Base-by-base conservation (phyloP, 1,140 invertebrate species). In the Drosophila tani region DNA sequence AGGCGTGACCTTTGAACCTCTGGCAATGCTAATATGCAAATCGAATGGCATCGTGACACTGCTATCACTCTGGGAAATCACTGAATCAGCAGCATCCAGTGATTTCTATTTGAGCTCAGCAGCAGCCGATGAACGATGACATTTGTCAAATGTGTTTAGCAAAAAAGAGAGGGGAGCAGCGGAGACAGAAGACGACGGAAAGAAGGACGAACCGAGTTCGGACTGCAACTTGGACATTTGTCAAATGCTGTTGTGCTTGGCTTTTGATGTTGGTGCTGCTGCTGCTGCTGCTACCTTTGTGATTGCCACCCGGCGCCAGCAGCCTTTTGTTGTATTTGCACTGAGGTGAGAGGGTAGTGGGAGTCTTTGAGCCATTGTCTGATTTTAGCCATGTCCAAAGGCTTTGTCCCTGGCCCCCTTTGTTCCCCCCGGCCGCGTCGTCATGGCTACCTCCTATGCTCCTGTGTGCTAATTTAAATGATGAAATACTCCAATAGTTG, bases 381-480 rank as follows among this genome's bases (percentile, higher is more conserved):
- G 70, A 58, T 76, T 73, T 79, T 46, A 75, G 50, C 79, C 65
- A 63, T 79, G 58, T 55, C 57, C 63, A 50, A 57, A 45, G 79
- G 50, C 71, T 62, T 32, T 65, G 75, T 76, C 62, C 59, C 49
- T 12, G 65, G 56, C 57, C 27, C 40, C 62, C 43, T 71, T 79
- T 79, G 50, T 65, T 60, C 59, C 41, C 15, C 45, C 15, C 5
- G 2, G 21, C 12, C 24, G n/a, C 3, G 71, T 84, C 64, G 84
- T 63, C 85, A 88, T 75, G 85, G 69, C 66, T 66, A 75, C 55
- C 53, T 56, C 35, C 35, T 21, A 0, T 40, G 29, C 21, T 73
- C 35, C 27, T 76, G 65, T 77, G 74, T 70, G 81, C 85, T 88
- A 88, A 88, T 88, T 88, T 81, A 88, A 84, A 84, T 88, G 81